Base-by-base conservation (phyloP, 37 sponge, comb jelly and placozoan genomes). In the Amphimedon queenslandica region DNA sequence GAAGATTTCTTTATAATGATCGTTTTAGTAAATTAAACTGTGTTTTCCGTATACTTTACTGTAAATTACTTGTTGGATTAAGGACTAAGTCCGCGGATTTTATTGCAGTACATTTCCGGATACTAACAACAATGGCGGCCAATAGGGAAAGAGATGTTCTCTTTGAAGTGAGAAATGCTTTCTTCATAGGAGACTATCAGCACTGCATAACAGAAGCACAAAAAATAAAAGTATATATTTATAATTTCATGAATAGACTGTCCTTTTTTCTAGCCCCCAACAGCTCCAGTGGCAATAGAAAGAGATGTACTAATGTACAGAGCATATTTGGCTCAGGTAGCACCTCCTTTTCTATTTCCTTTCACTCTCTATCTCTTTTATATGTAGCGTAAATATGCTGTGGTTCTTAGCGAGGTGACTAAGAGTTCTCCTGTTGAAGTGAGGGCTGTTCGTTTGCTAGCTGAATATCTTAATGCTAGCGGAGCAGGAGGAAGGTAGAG, bases 151-250 rank as follows among this genome's bases (percentile, higher is more conserved):
- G 80, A 23, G 87, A 87, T 41, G 81, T 75, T 20, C 70, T 99
- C 70, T 99, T 93, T 57, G 93, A 87, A 39, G 88, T 99, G 27
- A 78, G 93, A 37, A 99, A 87, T 41, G 93, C 96, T 5, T 99
- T 93, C 80, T 95, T 84, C 84, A 55, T 92, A 2, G 99, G 99
- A 0, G 87, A 90, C 65, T 99, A 90, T 67, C 90, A 90, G 58
- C 86, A 90, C 60, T 95, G 99, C 72, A 95, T 99, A 2, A 91
- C 90, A 30, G 95, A 91, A 42, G 98, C 92, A 36, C 92, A 93
- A 74, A 92, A 92, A 42, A 39, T 99, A 53, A 90, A 88, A 79
- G 82, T 87, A 13, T 47, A 47, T 8, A 47, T 47, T 47, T 18
- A 47, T 13, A 47, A 47, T 47, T 47, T 10, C 37, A n/a, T 47